Conservation (phyloP, 1,140 invertebrate species). For the Magallana angulata region DNA sequence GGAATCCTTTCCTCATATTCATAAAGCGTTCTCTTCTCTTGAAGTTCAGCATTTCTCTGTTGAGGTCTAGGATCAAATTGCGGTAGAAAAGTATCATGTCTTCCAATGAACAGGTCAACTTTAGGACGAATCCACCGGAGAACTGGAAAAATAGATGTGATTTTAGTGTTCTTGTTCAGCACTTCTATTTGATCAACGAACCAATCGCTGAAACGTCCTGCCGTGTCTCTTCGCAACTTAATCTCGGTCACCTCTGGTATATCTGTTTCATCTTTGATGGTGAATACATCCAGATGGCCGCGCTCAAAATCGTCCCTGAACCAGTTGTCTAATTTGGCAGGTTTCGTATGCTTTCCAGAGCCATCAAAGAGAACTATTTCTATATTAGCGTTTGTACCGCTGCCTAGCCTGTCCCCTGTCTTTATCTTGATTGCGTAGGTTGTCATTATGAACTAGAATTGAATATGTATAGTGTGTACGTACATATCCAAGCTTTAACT, state of each 20-base stretch:
- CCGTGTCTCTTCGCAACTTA: constrained; percentile 55
- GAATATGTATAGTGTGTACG: no score
- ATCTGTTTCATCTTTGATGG: constrained; percentile 20
- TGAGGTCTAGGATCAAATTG: constrained; percentile 76
- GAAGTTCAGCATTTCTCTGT: constrained; percentile 77
- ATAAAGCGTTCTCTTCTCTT: constrained; percentile 76
- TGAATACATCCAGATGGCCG: constrained; percentile 72
- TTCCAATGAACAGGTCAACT: constrained; percentile 75
- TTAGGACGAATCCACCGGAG: constrained; percentile 79
- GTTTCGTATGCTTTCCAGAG: constrained; percentile 61
- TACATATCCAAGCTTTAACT: no score
- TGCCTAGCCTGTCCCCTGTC: constrained; percentile 56
- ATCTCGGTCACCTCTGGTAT: constrained; percentile 16
- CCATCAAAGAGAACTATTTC: constrained; percentile 70
- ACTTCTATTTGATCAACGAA: no score
- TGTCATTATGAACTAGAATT: background rate
- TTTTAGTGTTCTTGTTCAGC: no score
- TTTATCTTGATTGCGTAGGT: constrained; percentile 30
- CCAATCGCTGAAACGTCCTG: constrained; percentile 23
- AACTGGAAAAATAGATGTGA: constrained; percentile 73
- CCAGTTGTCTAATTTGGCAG: constrained; percentile 70
- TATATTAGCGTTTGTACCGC: constrained; percentile 61
- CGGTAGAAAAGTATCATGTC: constrained; percentile 79
- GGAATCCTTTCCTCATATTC: constrained; percentile 74
- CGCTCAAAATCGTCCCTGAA: constrained; percentile 78